phyloP scores from a whole-genome alignment of 2,888 invertebrate species.

The Amphipoea oculea region DNA sequence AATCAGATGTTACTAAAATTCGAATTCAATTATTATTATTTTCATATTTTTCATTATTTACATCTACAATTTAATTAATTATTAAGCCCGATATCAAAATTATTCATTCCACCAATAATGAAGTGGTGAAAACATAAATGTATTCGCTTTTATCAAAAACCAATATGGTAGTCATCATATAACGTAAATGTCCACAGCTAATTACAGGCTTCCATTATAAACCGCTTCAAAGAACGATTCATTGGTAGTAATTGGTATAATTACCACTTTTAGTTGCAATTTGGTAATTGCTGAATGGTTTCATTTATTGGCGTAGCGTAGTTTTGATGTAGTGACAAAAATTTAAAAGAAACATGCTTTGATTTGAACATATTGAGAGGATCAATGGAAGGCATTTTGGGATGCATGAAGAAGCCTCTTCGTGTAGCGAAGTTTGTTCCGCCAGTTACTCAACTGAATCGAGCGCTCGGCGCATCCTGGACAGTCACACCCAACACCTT shows the following conservation, averaged over 20 bases:
- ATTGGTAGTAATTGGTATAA: slow-evolving; percentile 41
- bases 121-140: slow-evolving; percentile 28
- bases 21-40: neutral
- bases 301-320: neutral
- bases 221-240: slow-evolving; percentile 52
- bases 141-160: slow-evolving; percentile 50
- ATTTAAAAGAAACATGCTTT: neutral
- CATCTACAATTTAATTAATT: neutral
- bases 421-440: no score
- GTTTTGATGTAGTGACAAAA: neutral
- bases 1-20: neutral
- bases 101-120: slow-evolving; percentile 18
- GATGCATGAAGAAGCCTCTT: no score
- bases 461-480: no score
- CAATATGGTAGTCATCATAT: slow-evolving; percentile 36
- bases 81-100: neutral
- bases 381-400: no score
- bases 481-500: no score
- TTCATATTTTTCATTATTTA: neutral
- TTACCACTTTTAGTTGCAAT: slow-evolving; percentile 45
- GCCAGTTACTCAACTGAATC: no score
- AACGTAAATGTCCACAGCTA: slow-evolving; percentile 26
- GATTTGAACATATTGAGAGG: neutral
- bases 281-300: slow-evolving; percentile 11
- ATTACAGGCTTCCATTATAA: slow-evolving; percentile 45